phyloP scores from a whole-genome alignment of 2,888 invertebrate genomes.

The Ectobius pallidus region DNA sequence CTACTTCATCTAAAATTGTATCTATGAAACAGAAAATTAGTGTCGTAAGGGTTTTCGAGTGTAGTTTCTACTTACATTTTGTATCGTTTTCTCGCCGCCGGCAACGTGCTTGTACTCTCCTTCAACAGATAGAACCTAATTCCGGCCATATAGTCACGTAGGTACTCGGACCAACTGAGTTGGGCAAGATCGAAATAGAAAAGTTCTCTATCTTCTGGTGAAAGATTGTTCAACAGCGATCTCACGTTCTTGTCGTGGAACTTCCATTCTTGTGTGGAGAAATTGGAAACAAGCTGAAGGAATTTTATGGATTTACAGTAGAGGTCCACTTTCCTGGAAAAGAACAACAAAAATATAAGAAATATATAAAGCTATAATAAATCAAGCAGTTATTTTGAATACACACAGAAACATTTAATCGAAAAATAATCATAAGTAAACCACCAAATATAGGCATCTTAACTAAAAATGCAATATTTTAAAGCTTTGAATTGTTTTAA shows the following conservation, averaged over 20 bases:
- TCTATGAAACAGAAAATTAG: too few species aligned
- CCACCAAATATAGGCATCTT: too few species aligned
- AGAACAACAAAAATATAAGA: too few species aligned
- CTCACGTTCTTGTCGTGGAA: not conserved
- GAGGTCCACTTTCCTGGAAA: not conserved
- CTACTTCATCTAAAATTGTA: too few species aligned
- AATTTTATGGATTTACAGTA: not conserved
- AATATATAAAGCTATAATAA: too few species aligned
- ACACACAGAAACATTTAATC: too few species aligned
- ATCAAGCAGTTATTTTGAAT: too few species aligned
- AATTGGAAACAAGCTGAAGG: not conserved
- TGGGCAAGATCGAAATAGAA: not conserved
- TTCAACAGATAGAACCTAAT: not conserved
- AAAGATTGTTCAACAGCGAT: not conserved
- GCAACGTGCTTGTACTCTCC: not conserved
- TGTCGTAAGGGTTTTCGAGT: too few species aligned
- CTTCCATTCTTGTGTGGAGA: slow-evolving; percentile 9
- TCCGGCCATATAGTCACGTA: not conserved
- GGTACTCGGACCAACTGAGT: not conserved
- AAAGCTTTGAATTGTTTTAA: too few species aligned
- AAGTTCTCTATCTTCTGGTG: not conserved
- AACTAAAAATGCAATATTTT: too few species aligned
- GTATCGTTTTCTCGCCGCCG: not conserved
- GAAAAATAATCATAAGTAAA: too few species aligned
- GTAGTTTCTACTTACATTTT: not conserved